These are phyloP conservation scores for Sarcoramphus papa DNA, from an alignment of 2,797 vertebrate genomes.

Conservation along the genomic window DNA sequence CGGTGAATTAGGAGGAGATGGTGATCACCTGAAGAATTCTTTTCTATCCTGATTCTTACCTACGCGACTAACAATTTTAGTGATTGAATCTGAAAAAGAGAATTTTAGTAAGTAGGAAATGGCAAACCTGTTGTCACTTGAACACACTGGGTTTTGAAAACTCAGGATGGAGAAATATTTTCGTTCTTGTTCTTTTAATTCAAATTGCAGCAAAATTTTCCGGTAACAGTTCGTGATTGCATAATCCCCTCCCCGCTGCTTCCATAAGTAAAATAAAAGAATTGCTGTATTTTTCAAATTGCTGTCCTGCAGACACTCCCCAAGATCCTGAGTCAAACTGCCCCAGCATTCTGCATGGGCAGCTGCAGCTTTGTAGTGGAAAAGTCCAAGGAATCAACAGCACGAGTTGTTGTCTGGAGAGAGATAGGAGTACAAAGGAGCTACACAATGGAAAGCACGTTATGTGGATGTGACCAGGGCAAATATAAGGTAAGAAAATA, in stretches of 20 bases:
- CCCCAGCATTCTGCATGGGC: conserved; percentile 93
- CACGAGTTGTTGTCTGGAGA: conserved; percentile 95
- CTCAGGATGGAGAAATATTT: background rate
- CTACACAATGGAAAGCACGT: conserved; percentile 98
- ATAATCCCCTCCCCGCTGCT: background rate
- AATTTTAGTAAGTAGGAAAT: background rate
- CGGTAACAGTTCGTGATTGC: background rate
- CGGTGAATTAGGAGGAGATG: background rate
- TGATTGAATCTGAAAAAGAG: background rate
- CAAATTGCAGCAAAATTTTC: background rate
- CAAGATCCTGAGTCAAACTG: conserved; percentile 92
- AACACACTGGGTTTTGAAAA: background rate
- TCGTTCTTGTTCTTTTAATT: background rate
- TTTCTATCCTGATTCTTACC: background rate
- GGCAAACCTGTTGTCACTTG: background rate
- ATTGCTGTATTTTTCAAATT: background rate
- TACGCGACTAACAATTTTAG: background rate
- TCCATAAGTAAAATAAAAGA: background rate
- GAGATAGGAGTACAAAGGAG: conserved; percentile 96
- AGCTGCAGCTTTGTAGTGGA: conserved; percentile 99
- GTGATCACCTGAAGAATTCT: background rate
- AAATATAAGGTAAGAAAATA: conserved; percentile 88
- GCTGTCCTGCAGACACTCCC: conserved; percentile 84
- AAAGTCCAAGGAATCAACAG: conserved; percentile 95
- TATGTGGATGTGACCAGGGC: conserved; percentile 97